Conservation (phyloP, 2,113 vertebrate species). For the Oncorhynchus mykiss region DNA sequence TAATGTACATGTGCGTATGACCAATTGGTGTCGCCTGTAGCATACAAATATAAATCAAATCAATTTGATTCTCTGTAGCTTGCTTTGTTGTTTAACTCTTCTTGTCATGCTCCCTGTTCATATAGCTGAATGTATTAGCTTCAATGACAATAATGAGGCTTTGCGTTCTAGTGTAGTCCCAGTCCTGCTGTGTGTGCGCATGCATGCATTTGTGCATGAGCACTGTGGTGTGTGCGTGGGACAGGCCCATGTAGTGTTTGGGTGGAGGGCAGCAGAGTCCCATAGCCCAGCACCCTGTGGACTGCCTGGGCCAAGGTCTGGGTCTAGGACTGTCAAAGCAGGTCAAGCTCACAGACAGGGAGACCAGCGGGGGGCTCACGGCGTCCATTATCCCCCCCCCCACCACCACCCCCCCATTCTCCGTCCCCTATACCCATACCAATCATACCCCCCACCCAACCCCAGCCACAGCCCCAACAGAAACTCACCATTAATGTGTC, state of each 20-base stretch:
- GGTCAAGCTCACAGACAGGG: slow-evolving; percentile 67
- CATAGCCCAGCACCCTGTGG: neutral
- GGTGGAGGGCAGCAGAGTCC: neutral
- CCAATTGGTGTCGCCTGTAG: neutral
- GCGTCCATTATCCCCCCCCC: slow-evolving; percentile 62
- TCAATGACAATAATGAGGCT: neutral
- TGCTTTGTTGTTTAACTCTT: too few species aligned
- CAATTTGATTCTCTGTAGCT: too few species aligned
- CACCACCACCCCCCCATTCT: slow-evolving; percentile 13
- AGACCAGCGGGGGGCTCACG: slow-evolving; percentile 59
- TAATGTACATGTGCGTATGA: neutral
- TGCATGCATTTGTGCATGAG: neutral
- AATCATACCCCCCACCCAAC: neutral
- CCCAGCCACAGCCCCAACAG: neutral
- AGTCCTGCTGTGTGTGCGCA: neutral
- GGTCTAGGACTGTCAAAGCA: slow-evolving; percentile 59
- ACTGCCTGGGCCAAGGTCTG: neutral
- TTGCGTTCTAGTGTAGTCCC: neutral
- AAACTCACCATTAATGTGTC: slow-evolving; percentile 7
- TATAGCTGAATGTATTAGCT: neutral
- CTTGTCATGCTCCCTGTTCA: too few species aligned
- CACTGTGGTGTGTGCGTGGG: neutral
- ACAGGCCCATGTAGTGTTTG: neutral
- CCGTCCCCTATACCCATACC: slow-evolving; percentile 32
- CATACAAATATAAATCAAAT: neutral